These are phyloP conservation scores for Rhinogobius similis DNA, from an alignment of 2,113 vertebrate genomes.

Conservation along the genomic window DNA sequence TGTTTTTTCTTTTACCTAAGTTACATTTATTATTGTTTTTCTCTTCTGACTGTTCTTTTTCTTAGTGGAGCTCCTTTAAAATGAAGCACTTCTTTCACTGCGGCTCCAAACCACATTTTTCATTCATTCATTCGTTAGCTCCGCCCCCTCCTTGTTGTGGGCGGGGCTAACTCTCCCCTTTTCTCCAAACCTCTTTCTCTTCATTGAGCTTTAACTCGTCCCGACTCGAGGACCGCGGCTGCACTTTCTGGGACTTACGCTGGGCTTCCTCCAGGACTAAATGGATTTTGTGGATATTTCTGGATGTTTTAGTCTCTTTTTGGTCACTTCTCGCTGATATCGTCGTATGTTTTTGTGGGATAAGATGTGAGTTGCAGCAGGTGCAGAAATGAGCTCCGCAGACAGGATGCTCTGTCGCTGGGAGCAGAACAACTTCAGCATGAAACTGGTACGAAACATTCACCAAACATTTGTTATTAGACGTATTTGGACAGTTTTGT, in stretches of 20 bases:
- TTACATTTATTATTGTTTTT: no score
- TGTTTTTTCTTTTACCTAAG: no score
- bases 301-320: not conserved
- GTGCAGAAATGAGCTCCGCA: constrained; percentile 33
- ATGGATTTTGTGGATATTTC: not conserved
- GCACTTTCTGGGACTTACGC: no score
- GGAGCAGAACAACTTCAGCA: constrained; percentile 88
- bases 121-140: not conserved
- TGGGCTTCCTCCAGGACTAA: not conserved
- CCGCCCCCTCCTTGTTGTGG: not conserved
- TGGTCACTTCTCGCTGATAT: not conserved
- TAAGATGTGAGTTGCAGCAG: constrained; percentile 60
- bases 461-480: not conserved
- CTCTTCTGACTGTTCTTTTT: no score
- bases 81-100: no score
- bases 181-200: not conserved
- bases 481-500: no score
- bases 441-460: constrained; percentile 90
- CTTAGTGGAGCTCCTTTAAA: no score
- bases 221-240: not conserved
- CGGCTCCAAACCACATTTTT: not conserved
- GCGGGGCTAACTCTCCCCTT: not conserved
- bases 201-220: not conserved
- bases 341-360: not conserved
- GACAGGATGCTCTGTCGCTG: constrained; percentile 87